Base-by-base conservation (phyloP, 2,888 invertebrate genomes). In the Candidula unifasciata region DNA sequence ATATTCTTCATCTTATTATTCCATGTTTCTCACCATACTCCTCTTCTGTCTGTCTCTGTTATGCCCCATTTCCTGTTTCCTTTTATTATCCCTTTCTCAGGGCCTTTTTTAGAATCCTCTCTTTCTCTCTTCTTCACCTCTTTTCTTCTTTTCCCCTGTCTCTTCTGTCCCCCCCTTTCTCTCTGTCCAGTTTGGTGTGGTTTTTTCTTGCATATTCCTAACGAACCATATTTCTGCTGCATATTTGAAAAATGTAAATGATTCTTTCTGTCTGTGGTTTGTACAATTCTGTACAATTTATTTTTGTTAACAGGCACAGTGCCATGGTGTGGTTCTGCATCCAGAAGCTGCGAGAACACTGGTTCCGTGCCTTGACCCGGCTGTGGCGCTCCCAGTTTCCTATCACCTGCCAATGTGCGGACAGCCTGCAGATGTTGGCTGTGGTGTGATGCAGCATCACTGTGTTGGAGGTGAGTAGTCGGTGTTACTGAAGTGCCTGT, bases 401-500 rank as follows among this genome's bases (percentile, higher is more conserved):
- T 10, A 13, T 35, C 78, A 57, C 8, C 16, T 69, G 10, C 37
- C 69, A 27, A 33, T 77, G 8, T 68, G 37, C 6, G 54, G 68
- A 0, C 27, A 57, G 37, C 68, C 80, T 2, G 30, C 68, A 35
- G 44, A 30, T 82, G 71, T 37, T 81, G 83, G 79, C 71, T 80
- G 78, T 79, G 78, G 30, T 35, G 64, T 73, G 18, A 73, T 66
- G 68, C 84, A 84, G 27, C 87, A 86, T 18, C 74, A 84, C 35
- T 52, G 80, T 44, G 73, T 60, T 18, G 66, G 74, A 44, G 76
- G 83, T 82, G 60, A 73, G 77, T 64, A 64, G 13, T n/a, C 16
- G 27, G 57, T 10, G 21, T n/a, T 44, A 10, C 44, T 44, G 6
- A 1, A n/a, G n/a, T n/a, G n/a, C n/a, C n/a, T n/a, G n/a, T n/a